Conservation (phyloP, 2,113 vertebrate genomes). For the Leucosticte australis region DNA sequence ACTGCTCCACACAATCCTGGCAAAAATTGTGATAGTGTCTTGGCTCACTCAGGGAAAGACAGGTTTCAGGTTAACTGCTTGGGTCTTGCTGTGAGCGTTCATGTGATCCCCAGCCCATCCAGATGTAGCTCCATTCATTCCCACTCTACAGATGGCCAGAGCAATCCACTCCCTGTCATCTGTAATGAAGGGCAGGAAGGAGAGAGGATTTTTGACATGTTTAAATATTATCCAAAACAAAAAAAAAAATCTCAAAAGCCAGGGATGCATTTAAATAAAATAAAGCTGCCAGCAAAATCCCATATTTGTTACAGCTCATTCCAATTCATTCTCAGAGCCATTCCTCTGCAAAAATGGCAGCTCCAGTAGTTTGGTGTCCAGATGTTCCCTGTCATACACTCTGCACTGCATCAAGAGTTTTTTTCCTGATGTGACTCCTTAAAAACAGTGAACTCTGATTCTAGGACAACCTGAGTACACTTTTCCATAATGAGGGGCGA, state of each 20-base stretch:
- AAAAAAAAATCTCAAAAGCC: slow-evolving; percentile 47
- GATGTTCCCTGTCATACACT: not conserved
- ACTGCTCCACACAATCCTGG: not conserved
- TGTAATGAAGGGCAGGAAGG: not conserved
- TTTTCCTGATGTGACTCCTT: slow-evolving; percentile 2
- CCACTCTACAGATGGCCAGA: not conserved
- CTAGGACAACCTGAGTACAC: slow-evolving; percentile 34
- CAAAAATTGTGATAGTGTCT: not conserved
- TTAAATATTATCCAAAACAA: slow-evolving; percentile 56
- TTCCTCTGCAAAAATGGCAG: slow-evolving; percentile 26
- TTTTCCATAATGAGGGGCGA: slow-evolving; percentile 25
- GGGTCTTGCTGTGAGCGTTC: not conserved
- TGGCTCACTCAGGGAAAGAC: not conserved
- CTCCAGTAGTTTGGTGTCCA: slow-evolving; percentile 40
- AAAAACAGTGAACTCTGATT: slow-evolving; percentile 38
- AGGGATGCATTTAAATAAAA: slow-evolving; percentile 50
- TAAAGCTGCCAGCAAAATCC: slow-evolving; percentile 14
- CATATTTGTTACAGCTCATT: slow-evolving; percentile 17
- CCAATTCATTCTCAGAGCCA: not conserved
- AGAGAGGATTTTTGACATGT: not conserved
- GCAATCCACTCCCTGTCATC: not conserved
- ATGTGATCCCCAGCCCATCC: not conserved
- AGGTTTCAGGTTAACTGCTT: not conserved
- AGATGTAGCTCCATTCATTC: not conserved
- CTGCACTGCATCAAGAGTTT: not conserved